A percentile compares a stretch with the other conserved stretches of the same genome.
Evolutionary conservation across 1,140 invertebrate genomes (phyloP).

Genomic region (Philopotamus ludificatus): DNA sequence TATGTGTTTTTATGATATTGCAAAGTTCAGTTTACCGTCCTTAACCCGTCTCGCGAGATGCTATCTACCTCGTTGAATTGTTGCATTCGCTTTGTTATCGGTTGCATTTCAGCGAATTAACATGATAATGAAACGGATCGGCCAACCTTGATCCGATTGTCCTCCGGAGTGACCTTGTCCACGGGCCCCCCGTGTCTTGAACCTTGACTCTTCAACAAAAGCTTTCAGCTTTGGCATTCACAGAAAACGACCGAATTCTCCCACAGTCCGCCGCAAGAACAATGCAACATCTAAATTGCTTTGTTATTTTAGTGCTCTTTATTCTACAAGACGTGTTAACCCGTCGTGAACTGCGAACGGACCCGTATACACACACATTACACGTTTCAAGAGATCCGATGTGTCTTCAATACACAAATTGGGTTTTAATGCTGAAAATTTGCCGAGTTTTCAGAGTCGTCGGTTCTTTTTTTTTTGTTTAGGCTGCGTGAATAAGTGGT

Average conservation of each 20-base stretch:
- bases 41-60: neutral
- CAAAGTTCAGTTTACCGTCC: neutral
- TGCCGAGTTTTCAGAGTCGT: neutral
- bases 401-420: neutral
- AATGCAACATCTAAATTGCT: constrained; percentile 34
- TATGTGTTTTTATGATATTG: neutral
- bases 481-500: too few species aligned
- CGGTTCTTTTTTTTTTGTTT: constrained; percentile 4
- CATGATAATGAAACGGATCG: too few species aligned
- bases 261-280: constrained; percentile 25
- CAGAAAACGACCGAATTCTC: constrained; percentile 22
- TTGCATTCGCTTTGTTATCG: too few species aligned
- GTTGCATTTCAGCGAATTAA: too few species aligned
- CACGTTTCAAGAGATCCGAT: neutral
- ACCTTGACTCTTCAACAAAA: constrained; percentile 5
- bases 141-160: constrained; percentile 12
- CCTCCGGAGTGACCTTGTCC: constrained; percentile 4
- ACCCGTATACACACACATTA: neutral
- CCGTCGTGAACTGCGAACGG: neutral
- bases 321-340: neutral
- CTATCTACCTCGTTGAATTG: too few species aligned
- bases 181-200: constrained; percentile 15
- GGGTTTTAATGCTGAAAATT: neutral
- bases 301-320: constrained; percentile 10
- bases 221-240: constrained; percentile 16